Evolutionary conservation across 2,113 vertebrate genomes (phyloP), one percentile per base, ranked within the genome.

Genomic region (Chlorocebus sabaeus): DNA sequence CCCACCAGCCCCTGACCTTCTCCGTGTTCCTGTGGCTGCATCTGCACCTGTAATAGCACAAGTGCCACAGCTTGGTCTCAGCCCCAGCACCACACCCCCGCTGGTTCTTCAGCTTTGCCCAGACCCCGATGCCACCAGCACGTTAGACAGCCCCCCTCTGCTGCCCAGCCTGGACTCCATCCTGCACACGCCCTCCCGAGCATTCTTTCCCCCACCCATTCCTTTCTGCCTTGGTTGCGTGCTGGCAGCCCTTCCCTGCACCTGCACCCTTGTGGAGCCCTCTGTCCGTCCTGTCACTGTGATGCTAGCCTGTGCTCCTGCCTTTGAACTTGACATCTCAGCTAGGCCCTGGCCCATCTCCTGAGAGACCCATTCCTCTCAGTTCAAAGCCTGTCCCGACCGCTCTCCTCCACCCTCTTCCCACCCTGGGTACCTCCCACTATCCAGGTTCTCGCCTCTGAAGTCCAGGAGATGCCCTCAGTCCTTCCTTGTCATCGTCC

Each of bases 381-480:
- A 8, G 45, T n/a, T 32, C 64, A 7, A 0, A 0, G 20, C 1
- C 4, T 67, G 70, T 67, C 25, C 48, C 5, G 9, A 12, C 27
- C 5, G 45, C 8, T 68, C 55, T 12, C 55, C 68, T 30, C 50
- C 9, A 4, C 16, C 6, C 1, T 27, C 40, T 61, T 40, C 27
- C 18, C 52, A 25, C 64, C 43, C 12, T 2, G 0, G 45, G 13
- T 6, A 45, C 30, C 40, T 27, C 38, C 18, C 0, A 0, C 59
- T 76, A 10, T 30, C 59, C 17, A 8, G 73, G 27, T 50, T 57
- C 57, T 78, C 43, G 1, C 57, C 22, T 27, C 22, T 2, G 17
- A 43, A 25, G 22, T 43, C 73, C 8, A 0, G 38, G 84, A 32
- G 70, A 35, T 8, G 13, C 43, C 22, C 43, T 61, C 11, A 7